Conservation (phyloP, 2,113 vertebrate species). For the Okapia johnstoni region DNA sequence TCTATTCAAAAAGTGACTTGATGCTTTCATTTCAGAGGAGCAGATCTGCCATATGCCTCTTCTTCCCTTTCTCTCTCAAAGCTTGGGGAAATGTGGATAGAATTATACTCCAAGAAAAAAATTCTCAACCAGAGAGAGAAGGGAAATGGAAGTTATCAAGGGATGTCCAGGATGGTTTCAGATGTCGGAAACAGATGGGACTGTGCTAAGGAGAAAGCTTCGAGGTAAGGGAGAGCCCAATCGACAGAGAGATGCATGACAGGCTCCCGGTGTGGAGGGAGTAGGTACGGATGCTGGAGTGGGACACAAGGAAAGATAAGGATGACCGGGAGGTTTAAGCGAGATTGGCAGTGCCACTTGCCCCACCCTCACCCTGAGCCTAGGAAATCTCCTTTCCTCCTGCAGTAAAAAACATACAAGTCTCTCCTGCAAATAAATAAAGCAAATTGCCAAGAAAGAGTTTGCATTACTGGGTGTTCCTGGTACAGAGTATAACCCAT, state of each 20-base stretch:
- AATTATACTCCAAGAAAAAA: not conserved
- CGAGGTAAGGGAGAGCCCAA: not conserved
- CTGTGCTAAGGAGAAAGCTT: not conserved
- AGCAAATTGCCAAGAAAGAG: not conserved
- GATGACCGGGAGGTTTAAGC: not conserved
- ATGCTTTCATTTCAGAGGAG: not conserved
- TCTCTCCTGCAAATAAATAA: not conserved
- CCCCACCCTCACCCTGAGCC: not conserved
- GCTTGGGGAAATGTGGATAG: not conserved
- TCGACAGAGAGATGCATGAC: not conserved
- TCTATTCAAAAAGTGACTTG: not conserved
- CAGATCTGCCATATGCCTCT: not conserved
- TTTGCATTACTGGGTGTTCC: not conserved
- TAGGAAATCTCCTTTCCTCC: not conserved
- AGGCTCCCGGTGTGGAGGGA: not conserved
- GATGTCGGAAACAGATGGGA: not conserved
- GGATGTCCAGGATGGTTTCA: not conserved
- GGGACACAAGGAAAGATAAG: accelerated
- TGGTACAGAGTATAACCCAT: not conserved
- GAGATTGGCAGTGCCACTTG: not conserved
- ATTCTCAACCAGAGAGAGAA: not conserved
- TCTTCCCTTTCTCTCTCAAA: not conserved
- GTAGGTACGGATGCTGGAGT: not conserved
- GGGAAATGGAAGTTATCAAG: too few relatives aligned
- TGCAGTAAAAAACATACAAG: not conserved